Conservation (phyloP, 2,113 vertebrate species). For the Bubalus kerabau region DNA sequence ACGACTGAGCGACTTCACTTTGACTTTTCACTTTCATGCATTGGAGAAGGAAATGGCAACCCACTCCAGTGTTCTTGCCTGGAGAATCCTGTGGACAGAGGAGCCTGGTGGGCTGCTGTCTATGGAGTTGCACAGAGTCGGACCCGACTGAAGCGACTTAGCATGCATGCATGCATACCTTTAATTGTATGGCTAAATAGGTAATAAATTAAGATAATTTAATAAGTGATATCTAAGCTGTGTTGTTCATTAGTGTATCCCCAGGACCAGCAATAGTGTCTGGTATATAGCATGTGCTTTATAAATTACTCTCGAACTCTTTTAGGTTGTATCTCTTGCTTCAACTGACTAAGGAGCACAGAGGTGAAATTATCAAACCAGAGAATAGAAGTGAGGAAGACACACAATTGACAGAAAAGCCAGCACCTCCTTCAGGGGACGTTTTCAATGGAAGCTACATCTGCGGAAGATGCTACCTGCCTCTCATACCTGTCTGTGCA, state of each 20-base stretch:
- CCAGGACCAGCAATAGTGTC: no score
- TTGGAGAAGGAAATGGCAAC: no score
- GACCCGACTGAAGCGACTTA: no score
- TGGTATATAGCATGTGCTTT: background rate
- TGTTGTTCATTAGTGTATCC: no score
- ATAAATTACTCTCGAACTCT: background rate
- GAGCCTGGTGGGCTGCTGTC: no score
- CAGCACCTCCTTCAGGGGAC: background rate
- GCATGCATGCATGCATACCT: background rate
- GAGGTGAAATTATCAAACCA: background rate
- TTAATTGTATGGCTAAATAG: background rate
- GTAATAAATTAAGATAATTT: background rate
- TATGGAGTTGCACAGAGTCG: no score
- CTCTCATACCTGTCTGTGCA: fast-evolving
- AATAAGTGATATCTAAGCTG: background rate
- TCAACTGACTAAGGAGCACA: background rate
- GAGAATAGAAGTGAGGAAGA: background rate
- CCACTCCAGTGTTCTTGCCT: no score
- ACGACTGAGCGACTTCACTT: no score
- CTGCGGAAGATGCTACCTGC: no score
- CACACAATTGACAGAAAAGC: background rate
- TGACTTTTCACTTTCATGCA: no score
- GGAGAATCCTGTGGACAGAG: no score
- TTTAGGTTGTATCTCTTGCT: background rate
- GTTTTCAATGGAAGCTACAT: background rate